Evolutionary conservation across 2,113 vertebrate genomes (phyloP), one percentile per base, ranked within the genome.

Genomic region (Pangasianodon hypophthalmus): DNA sequence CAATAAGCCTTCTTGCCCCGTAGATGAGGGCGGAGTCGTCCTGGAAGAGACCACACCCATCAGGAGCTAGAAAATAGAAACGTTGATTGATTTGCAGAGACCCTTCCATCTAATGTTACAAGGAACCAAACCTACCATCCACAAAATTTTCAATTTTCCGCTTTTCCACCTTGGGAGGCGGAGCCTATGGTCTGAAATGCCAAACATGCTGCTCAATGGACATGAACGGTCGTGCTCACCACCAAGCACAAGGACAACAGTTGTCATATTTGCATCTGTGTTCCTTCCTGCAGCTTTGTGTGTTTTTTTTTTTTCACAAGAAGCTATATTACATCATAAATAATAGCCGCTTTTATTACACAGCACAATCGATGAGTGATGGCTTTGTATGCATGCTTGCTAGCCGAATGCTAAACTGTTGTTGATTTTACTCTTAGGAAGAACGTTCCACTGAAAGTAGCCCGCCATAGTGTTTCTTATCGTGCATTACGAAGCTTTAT

Each of bases 311-410:
- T 89, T 24, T 82, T 84, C 41, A 52, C 44, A 48, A 41, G 82
- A n/a, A 87, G 21, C 10, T 52, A 32, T n/a, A 48, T 48, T 1
- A 4, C 3, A 26, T 48, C 29, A 18, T 54, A 81, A 52, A 81
- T n/a, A 50, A 81, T 16, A 52, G 6, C 24, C 26, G 21, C 46
- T 69, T 77, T 88, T 83, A 84, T 91, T 54, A 84, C 52, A 84
- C 1, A 84, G 85, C 67, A 64, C 84, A 84, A 58, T 87, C 48
- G 83, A 64, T 62, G 69, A 87, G n/a, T 46, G 77, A 91, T 91
- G 37, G 19, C 48, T 91, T 85, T 91, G 80, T 89, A 62, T 71
- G 41, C 29, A 80, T 60, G 11, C 48, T 52, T 52, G 14, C 80
- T 19, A 32, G 52, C 52, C 29, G 21, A 19, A 79, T 29, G 11